phyloP scores from a whole-genome alignment of 2,888 invertebrate species.

The Philopedon plagiatum region DNA sequence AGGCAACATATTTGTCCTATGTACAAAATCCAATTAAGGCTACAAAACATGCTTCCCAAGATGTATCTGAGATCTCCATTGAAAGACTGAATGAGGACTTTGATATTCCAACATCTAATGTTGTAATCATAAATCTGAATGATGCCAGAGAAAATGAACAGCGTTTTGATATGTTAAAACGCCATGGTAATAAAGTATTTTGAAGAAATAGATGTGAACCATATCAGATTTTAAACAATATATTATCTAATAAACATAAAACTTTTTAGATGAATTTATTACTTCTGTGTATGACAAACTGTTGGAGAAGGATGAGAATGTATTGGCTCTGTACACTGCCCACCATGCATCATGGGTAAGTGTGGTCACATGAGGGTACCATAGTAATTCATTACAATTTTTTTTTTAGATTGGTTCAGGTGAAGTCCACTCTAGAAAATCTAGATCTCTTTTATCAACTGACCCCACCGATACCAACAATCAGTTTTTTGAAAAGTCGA shows the following conservation, averaged over 20 bases:
- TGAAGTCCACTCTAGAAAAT: slow-evolving; percentile 57
- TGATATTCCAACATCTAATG: slow-evolving; percentile 68
- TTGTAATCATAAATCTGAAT: slow-evolving; percentile 73
- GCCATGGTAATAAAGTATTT: slow-evolving; percentile 71
- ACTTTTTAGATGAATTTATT: slow-evolving; percentile 73
- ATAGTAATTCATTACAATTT: neutral
- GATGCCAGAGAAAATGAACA: slow-evolving; percentile 74
- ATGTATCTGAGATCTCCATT: slow-evolving; percentile 61
- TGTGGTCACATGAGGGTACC: slow-evolving; percentile 35
- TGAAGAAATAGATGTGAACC: slow-evolving; percentile 6
- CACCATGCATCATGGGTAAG: slow-evolving; percentile 72
- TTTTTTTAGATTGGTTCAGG: slow-evolving; percentile 60
- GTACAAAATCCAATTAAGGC: slow-evolving; percentile 75
- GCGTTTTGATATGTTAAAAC: slow-evolving; percentile 71
- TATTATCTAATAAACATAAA: too few relatives aligned
- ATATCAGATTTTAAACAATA: slow-evolving; percentile 9
- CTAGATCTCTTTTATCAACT: slow-evolving; percentile 55
- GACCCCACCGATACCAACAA: neutral
- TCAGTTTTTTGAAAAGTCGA: slow-evolving; percentile 22
- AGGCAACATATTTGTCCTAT: slow-evolving; percentile 73
- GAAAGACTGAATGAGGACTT: slow-evolving; percentile 58
- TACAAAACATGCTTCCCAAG: slow-evolving; percentile 70
- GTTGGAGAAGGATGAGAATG: slow-evolving; percentile 66
- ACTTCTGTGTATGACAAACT: slow-evolving; percentile 71
- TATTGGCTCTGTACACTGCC: slow-evolving; percentile 75